Evolutionary conservation across 2,797 vertebrate genomes (phyloP).

Genomic region (Staurois parvus): DNA sequence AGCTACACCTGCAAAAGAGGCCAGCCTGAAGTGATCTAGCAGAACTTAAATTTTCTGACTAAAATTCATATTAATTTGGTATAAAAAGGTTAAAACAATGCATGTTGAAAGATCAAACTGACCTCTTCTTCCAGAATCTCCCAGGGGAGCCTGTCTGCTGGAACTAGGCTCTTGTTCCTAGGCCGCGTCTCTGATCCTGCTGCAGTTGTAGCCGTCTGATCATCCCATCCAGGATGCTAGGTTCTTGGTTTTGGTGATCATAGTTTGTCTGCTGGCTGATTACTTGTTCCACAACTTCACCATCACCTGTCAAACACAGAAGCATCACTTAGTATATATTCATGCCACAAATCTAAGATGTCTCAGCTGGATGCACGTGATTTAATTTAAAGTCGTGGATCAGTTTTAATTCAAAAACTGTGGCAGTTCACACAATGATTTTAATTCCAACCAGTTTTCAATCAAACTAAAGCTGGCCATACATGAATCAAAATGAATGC

Average conservation of each 20-base stretch:
- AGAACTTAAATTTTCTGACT: no score
- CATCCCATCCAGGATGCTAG: slow-evolving; percentile 86
- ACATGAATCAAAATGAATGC: no score
- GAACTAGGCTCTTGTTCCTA: slow-evolving; percentile 66
- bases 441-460: no score
- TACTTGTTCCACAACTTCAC: slow-evolving; percentile 97
- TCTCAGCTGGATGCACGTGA: no score
- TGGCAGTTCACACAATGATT: no score
- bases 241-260: slow-evolving; percentile 79
- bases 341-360: no score
- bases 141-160: slow-evolving; percentile 62
- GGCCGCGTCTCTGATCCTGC: slow-evolving; percentile 79
- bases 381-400: no score
- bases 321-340: not conserved
- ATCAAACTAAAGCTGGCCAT: no score
- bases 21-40: no score
- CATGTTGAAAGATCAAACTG: not conserved
- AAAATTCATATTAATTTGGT: no score
- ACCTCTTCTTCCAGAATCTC: slow-evolving; percentile 91
- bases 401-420: no score
- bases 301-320: slow-evolving; percentile 82
- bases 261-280: slow-evolving; percentile 93
- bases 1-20: no score
- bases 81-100: not conserved
- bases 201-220: slow-evolving; percentile 87